Evolutionary conservation across 2,797 vertebrate genomes (phyloP).

Genomic region (Numenius phaeopus): DNA sequence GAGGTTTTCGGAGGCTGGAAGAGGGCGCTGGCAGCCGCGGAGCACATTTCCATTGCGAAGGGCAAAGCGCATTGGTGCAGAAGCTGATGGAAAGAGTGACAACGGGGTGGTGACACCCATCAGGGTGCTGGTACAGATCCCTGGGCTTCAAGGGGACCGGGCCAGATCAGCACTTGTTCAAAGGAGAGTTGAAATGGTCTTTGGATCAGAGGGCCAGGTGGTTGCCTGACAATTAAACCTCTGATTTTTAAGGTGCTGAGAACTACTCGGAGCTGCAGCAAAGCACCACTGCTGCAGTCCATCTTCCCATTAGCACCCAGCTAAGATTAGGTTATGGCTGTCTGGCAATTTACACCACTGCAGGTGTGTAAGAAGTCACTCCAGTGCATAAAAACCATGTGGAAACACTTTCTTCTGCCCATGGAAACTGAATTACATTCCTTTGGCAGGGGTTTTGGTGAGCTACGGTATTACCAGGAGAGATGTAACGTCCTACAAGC

Average conservation of each 20-base stretch:
- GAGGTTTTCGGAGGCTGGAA: background rate
- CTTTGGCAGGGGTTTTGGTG: background rate
- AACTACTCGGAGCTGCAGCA: background rate
- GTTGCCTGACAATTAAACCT: background rate
- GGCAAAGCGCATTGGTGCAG: rapidly evolving
- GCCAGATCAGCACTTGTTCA: rapidly evolving
- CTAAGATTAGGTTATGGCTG: background rate
- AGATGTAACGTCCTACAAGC: background rate
- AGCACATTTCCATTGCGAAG: rapidly evolving
- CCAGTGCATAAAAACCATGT: rapidly evolving
- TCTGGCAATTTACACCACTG: background rate
- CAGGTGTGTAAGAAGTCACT: background rate
- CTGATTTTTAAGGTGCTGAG: background rate
- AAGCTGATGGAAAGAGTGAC: background rate
- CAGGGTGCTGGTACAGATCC: background rate
- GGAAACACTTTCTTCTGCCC: background rate
- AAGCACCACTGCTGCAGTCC: background rate
- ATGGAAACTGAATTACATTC: background rate
- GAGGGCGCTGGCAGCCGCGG: rapidly evolving
- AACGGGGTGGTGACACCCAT: background rate
- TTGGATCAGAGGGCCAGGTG: background rate
- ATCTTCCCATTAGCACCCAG: background rate
- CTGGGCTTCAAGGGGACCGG: rapidly evolving
- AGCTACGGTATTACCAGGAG: background rate
- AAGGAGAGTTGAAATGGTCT: background rate